phyloP scores from a whole-genome alignment of 2,797 vertebrate species.

The Strix occidentalis region DNA sequence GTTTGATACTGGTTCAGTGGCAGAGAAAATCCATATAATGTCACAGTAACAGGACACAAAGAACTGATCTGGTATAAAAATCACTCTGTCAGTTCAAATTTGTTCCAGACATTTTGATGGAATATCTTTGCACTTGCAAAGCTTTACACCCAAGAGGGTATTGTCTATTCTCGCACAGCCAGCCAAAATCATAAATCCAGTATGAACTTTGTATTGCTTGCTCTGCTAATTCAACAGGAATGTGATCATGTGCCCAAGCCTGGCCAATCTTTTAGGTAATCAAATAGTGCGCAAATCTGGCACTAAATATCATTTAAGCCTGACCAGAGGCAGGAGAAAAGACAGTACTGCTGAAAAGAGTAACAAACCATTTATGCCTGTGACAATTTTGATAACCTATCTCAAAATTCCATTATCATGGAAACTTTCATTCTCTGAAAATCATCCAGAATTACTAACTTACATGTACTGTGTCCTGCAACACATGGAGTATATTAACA shows the following conservation, averaged over 20 bases:
- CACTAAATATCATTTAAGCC: background rate
- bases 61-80: background rate
- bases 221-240: background rate
- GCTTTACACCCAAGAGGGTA: background rate
- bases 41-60: background rate
- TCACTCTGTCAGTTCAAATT: constrained; percentile 3
- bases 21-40: background rate
- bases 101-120: background rate
- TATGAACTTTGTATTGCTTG: background rate
- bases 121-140: background rate
- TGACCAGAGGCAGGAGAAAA: background rate
- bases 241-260: background rate
- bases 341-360: background rate
- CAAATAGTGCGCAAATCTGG: background rate
- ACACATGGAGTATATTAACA: background rate
- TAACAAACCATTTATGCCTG: background rate
- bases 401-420: background rate
- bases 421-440: background rate
- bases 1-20: background rate
- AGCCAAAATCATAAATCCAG: background rate
- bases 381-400: background rate
- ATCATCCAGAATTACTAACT: background rate
- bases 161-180: background rate
- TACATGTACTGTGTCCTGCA: background rate
- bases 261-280: background rate